These are phyloP conservation scores for Poecilia latipinna DNA, from an alignment of 2,113 vertebrate genomes.

Conservation along the genomic window DNA sequence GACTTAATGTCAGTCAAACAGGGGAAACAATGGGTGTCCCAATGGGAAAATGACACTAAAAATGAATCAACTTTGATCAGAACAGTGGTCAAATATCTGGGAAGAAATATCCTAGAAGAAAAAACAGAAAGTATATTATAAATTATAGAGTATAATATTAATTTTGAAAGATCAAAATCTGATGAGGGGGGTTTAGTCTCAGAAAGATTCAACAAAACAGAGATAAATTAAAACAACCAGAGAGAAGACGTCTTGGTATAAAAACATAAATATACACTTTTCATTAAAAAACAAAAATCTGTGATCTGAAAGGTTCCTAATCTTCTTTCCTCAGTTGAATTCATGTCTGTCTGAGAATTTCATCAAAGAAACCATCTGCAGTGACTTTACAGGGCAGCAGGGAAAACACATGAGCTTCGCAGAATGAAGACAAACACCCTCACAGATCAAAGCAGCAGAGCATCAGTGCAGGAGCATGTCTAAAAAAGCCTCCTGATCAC, in stretches of 20 bases:
- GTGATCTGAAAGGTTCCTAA: neutral
- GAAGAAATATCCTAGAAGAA: too few relatives aligned
- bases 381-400: conserved; percentile 12
- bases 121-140: too few relatives aligned
- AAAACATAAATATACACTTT: neutral
- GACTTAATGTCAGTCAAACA: too few relatives aligned
- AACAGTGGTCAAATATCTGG: too few relatives aligned
- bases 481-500: conserved; percentile 1
- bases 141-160: neutral
- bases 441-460: neutral
- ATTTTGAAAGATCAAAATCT: neutral
- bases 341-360: neutral
- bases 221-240: neutral
- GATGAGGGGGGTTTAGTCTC: neutral
- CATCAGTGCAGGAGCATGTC: neutral
- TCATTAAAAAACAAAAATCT: neutral
- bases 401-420: neutral
- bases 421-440: conserved; percentile 20
- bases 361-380: conserved; percentile 21
- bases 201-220: neutral
- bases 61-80: too few relatives aligned
- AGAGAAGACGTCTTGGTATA: neutral
- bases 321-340: neutral
- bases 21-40: too few relatives aligned
- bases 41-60: too few relatives aligned